Percentiles rank a stretch among this genome's conserved stretches.
These are phyloP conservation scores for Loriculus beryllinus DNA, from an alignment of 2,797 vertebrate species.

Conservation along the genomic window DNA sequence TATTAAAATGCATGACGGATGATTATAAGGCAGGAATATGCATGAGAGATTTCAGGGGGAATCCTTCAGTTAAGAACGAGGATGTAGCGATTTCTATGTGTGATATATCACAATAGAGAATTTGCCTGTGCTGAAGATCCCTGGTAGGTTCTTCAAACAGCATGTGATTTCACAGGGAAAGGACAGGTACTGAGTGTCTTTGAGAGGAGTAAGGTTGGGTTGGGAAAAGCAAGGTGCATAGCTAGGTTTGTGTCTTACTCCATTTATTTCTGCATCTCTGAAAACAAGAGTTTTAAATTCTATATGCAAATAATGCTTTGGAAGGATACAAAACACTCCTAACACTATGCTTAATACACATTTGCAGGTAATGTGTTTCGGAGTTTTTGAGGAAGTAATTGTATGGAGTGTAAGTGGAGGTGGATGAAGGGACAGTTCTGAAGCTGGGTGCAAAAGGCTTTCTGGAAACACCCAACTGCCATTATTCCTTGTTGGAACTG, in stretches of 20 bases:
- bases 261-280: neutral
- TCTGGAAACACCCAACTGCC: neutral
- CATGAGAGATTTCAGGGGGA: neutral
- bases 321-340: neutral
- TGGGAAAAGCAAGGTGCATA: neutral
- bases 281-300: neutral
- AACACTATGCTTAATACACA: neutral
- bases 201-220: rapidly evolving
- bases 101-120: neutral
- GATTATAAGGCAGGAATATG: neutral
- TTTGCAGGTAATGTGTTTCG: neutral
- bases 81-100: neutral
- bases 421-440: neutral
- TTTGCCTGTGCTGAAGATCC: neutral
- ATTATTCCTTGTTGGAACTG: neutral
- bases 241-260: neutral
- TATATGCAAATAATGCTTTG: neutral
- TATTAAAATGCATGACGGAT: neutral
- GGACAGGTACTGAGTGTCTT: neutral
- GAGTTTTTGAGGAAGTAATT: neutral
- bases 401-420: neutral
- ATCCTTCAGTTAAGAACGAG: neutral
- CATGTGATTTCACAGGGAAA: neutral
- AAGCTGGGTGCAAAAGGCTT: neutral
- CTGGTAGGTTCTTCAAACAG: neutral